Conservation (phyloP, 2,888 invertebrate species). For the Nyleta sp. region DNA sequence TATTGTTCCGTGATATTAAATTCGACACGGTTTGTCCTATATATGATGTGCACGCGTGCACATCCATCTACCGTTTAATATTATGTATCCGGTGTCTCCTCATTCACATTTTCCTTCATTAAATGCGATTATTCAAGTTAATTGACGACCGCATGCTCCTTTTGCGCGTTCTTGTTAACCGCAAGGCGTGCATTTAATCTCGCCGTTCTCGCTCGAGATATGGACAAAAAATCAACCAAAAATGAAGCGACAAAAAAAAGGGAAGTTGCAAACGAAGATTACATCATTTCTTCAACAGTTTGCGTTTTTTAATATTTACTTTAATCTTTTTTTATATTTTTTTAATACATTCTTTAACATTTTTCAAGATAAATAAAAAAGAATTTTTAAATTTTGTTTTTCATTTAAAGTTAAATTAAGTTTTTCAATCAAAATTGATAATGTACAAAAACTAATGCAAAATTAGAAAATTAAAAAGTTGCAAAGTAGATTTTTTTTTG, state of each 20-base stretch:
- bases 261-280: too few species aligned
- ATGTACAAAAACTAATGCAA: too few species aligned
- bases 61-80: slow-evolving; percentile 65
- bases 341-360: too few species aligned
- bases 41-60: slow-evolving; percentile 61
- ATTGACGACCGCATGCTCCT: slow-evolving; percentile 65
- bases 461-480: too few species aligned
- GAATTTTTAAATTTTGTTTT: too few species aligned
- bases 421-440: too few species aligned
- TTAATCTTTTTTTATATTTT: too few species aligned
- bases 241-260: not conserved
- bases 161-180: slow-evolving; percentile 66
- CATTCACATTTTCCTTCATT: slow-evolving; percentile 65
- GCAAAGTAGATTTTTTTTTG: too few species aligned
- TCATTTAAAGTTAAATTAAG: too few species aligned
- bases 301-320: too few species aligned
- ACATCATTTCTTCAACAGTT: too few species aligned
- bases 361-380: too few species aligned
- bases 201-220: slow-evolving; percentile 1
- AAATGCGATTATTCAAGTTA: slow-evolving; percentile 67
- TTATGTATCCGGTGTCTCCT: slow-evolving; percentile 66
- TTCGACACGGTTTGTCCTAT: slow-evolving; percentile 49
- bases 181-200: slow-evolving; percentile 55
- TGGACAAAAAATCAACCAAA: not conserved
- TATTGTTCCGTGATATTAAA: slow-evolving; percentile 52